Percentiles rank a stretch among this genome's conserved stretches.
These are phyloP conservation scores for Pseudochromis fuscus DNA, from an alignment of 2,797 vertebrate genomes.

Conservation along the genomic window DNA sequence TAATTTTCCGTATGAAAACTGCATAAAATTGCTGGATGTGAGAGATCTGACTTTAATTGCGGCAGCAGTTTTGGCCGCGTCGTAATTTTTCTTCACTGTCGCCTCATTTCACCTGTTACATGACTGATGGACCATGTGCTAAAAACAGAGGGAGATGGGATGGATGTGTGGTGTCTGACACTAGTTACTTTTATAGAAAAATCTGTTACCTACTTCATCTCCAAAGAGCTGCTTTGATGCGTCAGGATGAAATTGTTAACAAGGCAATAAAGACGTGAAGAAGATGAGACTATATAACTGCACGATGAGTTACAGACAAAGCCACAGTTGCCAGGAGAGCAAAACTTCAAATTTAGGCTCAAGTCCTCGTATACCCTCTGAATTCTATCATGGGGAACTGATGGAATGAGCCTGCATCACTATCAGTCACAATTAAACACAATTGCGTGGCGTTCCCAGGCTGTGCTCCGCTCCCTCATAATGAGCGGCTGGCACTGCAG, in stretches of 20 bases:
- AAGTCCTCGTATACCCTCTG: conserved; percentile 14
- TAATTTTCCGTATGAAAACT: conserved; percentile 52
- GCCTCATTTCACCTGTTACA: conserved; percentile 66
- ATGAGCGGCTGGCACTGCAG: conserved; percentile 53
- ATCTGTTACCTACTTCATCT: conserved; percentile 25
- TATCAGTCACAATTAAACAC: conserved; percentile 77
- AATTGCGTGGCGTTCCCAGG: conserved; percentile 48
- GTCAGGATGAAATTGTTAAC: conserved; percentile 48
- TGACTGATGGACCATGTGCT: conserved; percentile 40
- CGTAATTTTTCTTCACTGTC: conserved; percentile 44
- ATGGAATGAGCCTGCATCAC: conserved; percentile 41
- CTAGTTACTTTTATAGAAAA: conserved; percentile 1
- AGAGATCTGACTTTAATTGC: conserved; percentile 64
- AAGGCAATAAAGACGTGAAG: conserved; percentile 39
- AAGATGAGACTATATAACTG: conserved; percentile 10
- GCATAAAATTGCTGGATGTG: conserved; percentile 50
- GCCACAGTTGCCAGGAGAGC: conserved; percentile 5
- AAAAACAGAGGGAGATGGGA: not conserved
- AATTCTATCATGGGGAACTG: conserved; percentile 38
- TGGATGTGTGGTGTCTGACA: conserved; percentile 8
- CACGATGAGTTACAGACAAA: conserved; percentile 8
- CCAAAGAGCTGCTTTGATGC: conserved; percentile 20
- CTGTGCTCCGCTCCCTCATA: conserved; percentile 52
- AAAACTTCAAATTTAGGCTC: conserved; percentile 15
- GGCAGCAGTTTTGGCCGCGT: conserved; percentile 29